Evolutionary conservation across 2,888 invertebrate species (phyloP), one percentile per base, ranked within the genome.

Genomic region (Caradrina kadenii): DNA sequence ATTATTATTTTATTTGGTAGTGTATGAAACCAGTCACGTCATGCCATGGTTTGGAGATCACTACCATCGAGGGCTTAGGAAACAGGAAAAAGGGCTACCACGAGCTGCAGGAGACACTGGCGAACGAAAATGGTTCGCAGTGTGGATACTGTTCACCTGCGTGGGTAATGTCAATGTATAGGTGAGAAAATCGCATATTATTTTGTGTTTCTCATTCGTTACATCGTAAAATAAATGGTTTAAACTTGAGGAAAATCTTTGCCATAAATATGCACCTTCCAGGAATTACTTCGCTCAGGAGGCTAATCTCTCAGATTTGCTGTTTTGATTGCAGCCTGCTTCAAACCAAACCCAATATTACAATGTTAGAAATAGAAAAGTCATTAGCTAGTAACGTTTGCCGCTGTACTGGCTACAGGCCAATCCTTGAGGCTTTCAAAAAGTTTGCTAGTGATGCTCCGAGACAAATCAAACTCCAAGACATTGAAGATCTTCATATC

Each of bases 381-480:
- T 96, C 97, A 0, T 97, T 98, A 77, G 97, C 97, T 13, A 97
- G 98, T 70, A 98, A 98, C 80, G 96, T 97, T 13, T 98, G 98
- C 76, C 96, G 98, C 42, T 98, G 98, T 86, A 98, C 98, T 0
- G 98, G 98, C 0, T 98, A 97, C 83, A 95, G 98, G 4, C 97
- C 98, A 0, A 98, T 98, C 61, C 89, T 98, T 59, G 98, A 98
- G 80, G 97, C 98, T 0, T 97, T 98, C 91, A 98, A 98, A 86
- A 97, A 97, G 21, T 97, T 97, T 78, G 97, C 97, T 1, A 92
- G 88, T 35, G 97, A 97, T 83, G 96, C 96, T 11, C 94, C 96
- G 0, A 86, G 87, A 39, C 90, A 95, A 5, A 91, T 93, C 11
- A 90, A 91, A 55, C 91, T 97, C 45, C 60, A 87, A 0, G 97